Percentiles rank a stretch among this genome's conserved stretches.
These are phyloP conservation scores for Enteromius afrohamiltoni DNA, from an alignment of 2,797 vertebrate species.

Conservation along the genomic window DNA sequence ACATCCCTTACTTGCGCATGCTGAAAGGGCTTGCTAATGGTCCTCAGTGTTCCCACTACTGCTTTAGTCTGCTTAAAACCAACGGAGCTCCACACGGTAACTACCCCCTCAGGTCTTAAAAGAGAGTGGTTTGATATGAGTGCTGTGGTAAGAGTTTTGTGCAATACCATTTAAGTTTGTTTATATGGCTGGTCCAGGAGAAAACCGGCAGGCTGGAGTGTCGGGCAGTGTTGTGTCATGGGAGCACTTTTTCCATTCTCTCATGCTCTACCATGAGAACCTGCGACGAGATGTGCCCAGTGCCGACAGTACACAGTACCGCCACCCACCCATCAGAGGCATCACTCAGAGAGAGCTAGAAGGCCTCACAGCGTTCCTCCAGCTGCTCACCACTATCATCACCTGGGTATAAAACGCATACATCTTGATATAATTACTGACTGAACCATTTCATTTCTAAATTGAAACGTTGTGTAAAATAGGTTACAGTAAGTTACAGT, in stretches of 20 bases:
- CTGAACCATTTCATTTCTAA: neutral
- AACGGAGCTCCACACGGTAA: conserved; percentile 95
- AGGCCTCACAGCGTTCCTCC: conserved; percentile 90
- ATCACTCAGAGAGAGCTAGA: conserved; percentile 97
- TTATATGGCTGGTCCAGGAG: conserved; percentile 72
- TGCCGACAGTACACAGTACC: conserved; percentile 89
- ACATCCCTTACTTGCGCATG: conserved; percentile 96
- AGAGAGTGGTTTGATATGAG: neutral
- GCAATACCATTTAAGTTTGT: neutral
- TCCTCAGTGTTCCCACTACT: conserved; percentile 95
- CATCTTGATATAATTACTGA: neutral
- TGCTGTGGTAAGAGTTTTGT: neutral
- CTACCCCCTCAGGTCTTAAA: conserved; percentile 40
- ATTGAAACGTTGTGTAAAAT: neutral
- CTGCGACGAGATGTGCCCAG: conserved; percentile 92
- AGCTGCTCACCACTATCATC: conserved; percentile 91
- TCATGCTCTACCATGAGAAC: conserved; percentile 97
- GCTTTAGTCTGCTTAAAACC: conserved; percentile 95
- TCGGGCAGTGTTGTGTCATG: conserved; percentile 93
- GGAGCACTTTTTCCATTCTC: conserved; percentile 98
- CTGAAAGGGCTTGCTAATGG: conserved; percentile 91
- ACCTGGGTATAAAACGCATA: conserved; percentile 83
- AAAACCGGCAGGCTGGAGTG: conserved; percentile 91
- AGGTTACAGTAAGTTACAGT: neutral
- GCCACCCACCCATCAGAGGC: conserved; percentile 90